phyloP scores from a whole-genome alignment of 2,888 invertebrate genomes.

The Sphecodes monilicornis region DNA sequence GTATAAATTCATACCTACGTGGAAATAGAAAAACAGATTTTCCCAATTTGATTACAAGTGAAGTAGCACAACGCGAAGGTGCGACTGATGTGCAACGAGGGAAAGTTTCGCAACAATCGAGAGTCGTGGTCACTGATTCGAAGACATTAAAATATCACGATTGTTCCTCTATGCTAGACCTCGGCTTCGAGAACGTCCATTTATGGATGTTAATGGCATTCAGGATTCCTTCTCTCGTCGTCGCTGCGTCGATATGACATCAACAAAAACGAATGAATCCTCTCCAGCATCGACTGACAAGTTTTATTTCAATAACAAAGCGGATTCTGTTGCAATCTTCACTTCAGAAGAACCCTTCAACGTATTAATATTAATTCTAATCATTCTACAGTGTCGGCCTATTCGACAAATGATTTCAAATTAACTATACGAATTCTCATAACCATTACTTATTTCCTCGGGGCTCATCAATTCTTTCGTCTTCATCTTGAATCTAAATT shows the following conservation, averaged over 20 bases:
- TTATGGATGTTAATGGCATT: conserved; percentile 41
- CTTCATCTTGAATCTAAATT: neutral
- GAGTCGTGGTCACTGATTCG: conserved; percentile 4
- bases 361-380: neutral
- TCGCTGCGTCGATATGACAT: conserved; percentile 7
- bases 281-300: neutral
- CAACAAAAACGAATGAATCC: neutral
- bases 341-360: neutral
- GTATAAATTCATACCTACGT: no score
- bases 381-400: neutral
- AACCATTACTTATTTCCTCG: neutral
- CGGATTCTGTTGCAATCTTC: neutral
- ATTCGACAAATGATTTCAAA: no score
- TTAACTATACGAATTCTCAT: no score
- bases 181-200: conserved; percentile 48
- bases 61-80: conserved; percentile 9
- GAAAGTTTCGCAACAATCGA: conserved; percentile 48
- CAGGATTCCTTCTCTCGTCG: conserved; percentile 36
- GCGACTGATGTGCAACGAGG: conserved; percentile 24
- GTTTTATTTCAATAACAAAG: neutral
- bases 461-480: neutral
- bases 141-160: conserved; percentile 37
- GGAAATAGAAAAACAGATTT: neutral
- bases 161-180: conserved; percentile 39
- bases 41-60: conserved; percentile 2